Evolutionary conservation across 2,797 vertebrate species (phyloP).

Genomic region (Tarsius wallacei): DNA sequence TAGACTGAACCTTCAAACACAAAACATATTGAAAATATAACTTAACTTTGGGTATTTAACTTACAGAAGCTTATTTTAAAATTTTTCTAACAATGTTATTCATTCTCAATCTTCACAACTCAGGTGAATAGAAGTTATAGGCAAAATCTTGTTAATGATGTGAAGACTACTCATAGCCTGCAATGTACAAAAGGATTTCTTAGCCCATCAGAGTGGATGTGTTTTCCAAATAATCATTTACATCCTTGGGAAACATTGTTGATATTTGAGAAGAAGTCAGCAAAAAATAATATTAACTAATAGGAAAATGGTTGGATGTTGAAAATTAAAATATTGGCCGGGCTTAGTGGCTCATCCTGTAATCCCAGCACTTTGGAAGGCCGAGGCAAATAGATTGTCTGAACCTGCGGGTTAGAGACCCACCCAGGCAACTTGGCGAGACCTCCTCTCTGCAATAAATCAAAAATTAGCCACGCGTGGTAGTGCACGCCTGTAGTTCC

Average conservation of each 20-base stretch:
- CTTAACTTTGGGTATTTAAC: conserved; percentile 18
- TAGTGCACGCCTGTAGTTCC: too few relatives aligned
- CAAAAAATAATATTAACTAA: conserved; percentile 7
- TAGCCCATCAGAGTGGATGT: conserved; percentile 7
- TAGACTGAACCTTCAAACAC: neutral
- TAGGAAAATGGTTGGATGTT: conserved; percentile 42
- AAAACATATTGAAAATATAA: neutral
- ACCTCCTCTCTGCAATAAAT: too few relatives aligned
- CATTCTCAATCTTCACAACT: neutral
- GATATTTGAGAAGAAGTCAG: neutral
- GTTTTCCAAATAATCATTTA: conserved; percentile 50
- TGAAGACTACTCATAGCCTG: neutral
- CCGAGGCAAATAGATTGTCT: too few relatives aligned
- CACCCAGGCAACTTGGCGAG: too few relatives aligned
- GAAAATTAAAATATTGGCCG: neutral
- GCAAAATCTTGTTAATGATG: conserved; percentile 41
- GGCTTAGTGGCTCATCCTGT: too few relatives aligned
- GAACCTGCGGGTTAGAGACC: too few relatives aligned
- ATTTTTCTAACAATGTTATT: conserved; percentile 52
- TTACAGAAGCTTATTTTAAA: conserved; percentile 28
- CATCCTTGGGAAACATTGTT: neutral
- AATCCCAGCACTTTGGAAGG: too few relatives aligned
- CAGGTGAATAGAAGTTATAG: neutral
- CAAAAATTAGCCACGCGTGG: too few relatives aligned
- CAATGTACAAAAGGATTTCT: neutral